Evolutionary conservation across 2,797 vertebrate genomes (phyloP), one percentile per base, ranked within the genome.

Genomic region (Tiaroga cobitis): DNA sequence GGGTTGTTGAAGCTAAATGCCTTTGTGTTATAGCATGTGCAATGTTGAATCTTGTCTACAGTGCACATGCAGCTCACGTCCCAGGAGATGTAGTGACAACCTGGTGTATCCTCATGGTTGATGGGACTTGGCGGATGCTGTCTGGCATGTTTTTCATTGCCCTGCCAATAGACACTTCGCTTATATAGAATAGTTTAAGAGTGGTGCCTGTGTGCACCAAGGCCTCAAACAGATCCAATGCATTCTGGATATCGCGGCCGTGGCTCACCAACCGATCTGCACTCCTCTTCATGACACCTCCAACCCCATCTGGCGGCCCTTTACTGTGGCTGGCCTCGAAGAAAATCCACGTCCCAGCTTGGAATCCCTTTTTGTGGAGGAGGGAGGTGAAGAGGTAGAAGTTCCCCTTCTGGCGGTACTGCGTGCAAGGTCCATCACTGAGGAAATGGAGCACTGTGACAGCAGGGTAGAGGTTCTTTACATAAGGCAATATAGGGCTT

Each of bases 111-210:
- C 15, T 65, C 77, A 80, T 80, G 51, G 41, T 68, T 68, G 41
- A 67, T 67, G 61, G 78, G 41, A 80, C 78, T 49, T 37, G 32
- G 24, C 21, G 75, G 19, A 80, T 34, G 26, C 34, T n/a, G 19
- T 41, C 61, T 46, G 78, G 61, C n/a, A 80, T 65, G 61, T 46
- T n/a, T 41, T 80, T 80, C 5, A 80, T 67, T 80, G 78, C 78
- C 78, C 9, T 80, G 41, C 68, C 37, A 80, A 68, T 80, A 26
- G 78, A 80, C 2, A 4, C 41, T 67, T 67, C 5, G 2, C 59
- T 49, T 80, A 68, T 7, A 2, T 80, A 80, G 39, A 67, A 80
- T 1, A 67, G 61, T 67, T 80, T 80, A 43, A 68, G 15, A 67
- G 41, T 67, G 41, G 26, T 61, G 1, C 59, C n/a, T n/a, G n/a